Percentiles rank a stretch among this genome's conserved stretches.
These are phyloP conservation scores for Australoheros scitulus DNA, from an alignment of 2,113 vertebrate species.

Conservation along the genomic window DNA sequence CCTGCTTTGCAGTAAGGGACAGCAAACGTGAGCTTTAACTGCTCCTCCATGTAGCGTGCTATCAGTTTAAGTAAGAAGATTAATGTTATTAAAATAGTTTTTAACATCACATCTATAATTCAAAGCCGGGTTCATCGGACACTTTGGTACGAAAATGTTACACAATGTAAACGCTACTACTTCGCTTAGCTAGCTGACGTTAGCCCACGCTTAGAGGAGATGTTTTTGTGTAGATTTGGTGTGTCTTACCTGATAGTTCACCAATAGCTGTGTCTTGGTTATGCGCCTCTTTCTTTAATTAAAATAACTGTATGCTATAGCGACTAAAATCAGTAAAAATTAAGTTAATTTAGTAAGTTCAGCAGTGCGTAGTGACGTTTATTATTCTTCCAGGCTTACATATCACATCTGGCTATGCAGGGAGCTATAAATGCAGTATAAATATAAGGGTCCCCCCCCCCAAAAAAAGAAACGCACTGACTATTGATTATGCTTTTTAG, in stretches of 20 bases:
- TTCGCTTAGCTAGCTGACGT: constrained; percentile 11
- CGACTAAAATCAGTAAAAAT: neutral
- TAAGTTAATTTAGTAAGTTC: neutral
- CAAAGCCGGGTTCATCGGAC: neutral
- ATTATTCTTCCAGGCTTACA: neutral
- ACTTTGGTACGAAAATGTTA: constrained; percentile 43
- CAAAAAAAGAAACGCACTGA: neutral
- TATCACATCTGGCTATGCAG: neutral
- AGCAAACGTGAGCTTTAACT: neutral
- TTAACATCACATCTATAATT: neutral
- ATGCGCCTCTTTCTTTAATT: neutral
- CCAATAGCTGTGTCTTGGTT: neutral
- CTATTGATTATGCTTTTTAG: neutral
- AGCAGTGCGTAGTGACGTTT: neutral
- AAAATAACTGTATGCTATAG: neutral
- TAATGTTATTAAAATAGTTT: neutral
- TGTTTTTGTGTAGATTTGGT: neutral
- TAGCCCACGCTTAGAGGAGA: neutral
- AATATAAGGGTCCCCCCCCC: too few species aligned
- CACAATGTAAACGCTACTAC: neutral
- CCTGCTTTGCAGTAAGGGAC: neutral
- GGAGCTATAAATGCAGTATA: neutral
- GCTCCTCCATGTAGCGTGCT: neutral
- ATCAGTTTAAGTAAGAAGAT: neutral
- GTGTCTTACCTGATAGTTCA: neutral